Base-by-base conservation (phyloP, 2,113 vertebrate genomes). In the Coryphaenoides rupestris region DNA sequence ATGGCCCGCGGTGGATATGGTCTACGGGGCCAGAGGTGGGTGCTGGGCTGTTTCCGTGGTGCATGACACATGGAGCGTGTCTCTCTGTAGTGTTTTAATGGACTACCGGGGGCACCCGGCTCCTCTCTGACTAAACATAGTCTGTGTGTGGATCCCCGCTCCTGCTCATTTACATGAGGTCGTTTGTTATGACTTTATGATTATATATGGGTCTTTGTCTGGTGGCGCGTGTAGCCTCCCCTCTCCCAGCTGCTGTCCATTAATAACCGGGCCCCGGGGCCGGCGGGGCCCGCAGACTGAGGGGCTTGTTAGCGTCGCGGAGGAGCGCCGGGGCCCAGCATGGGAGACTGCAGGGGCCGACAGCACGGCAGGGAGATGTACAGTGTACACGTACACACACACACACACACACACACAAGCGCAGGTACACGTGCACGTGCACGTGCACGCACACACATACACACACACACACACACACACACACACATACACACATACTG, bases 181-280 rank as follows among this genome's bases (percentile, higher is more conserved):
- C 90, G 70, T 91, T 92, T 89, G 87, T 92, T 89, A 91, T 86
- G 76, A 88, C 87, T 88, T 90, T 87, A 86, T 84, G 89, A 89
- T 91, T 92, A 92, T 91, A 90, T 89, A 91, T 91, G 89, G 86
- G 85, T 79, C 90, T 90, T 91, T 90, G 90, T 91, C 91, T 92
- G 87, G 79, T 75, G 86, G 87, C 75, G 82, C 85, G 74, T 90
- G 89, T 91, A 89, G 89, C 89, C 90, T 89, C 84, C 77, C 82
- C 69, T 81, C 86, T 89, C 89, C 88, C 91, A 92, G 90, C 91
- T 92, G 91, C 86, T 90, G 79, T 86, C 89, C 89, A 91, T 91
- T 92, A 92, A 92, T 91, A 92, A 92, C 85, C 61, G 69, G 79
- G 84, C 79, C 75, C 79, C 13, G 76, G 76, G 69, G 75, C 65